Conservation (phyloP, 2,797 vertebrate genomes). For the Hyperoplus immaculatus region DNA sequence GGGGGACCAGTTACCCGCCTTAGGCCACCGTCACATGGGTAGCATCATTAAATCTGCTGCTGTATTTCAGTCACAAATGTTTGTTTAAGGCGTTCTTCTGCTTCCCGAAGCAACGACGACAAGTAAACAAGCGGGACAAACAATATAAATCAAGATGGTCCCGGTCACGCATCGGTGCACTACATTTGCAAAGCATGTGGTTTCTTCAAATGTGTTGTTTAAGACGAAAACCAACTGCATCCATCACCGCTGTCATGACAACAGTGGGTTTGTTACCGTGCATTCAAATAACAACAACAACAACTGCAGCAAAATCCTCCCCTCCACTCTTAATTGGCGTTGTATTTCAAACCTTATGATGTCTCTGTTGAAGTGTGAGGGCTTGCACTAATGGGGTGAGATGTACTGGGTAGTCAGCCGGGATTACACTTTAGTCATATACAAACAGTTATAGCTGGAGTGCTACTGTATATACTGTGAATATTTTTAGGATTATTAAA, state of each 20-base stretch:
- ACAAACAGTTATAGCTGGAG: neutral
- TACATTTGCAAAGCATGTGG: constrained; percentile 7
- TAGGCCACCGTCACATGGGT: constrained; percentile 22
- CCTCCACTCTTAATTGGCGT: constrained; percentile 56
- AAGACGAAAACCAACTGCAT: constrained; percentile 12
- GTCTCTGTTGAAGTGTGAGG: constrained; percentile 35
- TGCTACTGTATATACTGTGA: neutral
- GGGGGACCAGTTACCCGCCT: neutral
- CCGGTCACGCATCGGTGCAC: neutral
- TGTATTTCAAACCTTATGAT: constrained; percentile 28
- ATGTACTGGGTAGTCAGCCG: constrained; percentile 7
- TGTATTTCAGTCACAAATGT: constrained; percentile 19
- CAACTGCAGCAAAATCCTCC: constrained; percentile 49
- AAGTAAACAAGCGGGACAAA: neutral
- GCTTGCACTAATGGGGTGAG: constrained; percentile 35
- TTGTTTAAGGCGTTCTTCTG: neutral
- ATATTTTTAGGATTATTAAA: constrained; percentile 51
- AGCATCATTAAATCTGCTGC: constrained; percentile 29
- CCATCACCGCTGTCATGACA: constrained; percentile 37
- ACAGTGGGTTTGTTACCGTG: constrained; percentile 50
- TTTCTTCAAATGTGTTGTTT: constrained; percentile 2
- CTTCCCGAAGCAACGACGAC: neutral
- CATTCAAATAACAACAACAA: constrained; percentile 32
- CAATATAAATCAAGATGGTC: constrained; percentile 12
- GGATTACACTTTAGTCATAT: constrained; percentile 3